phyloP scores from a whole-genome alignment of 2,113 vertebrate genomes.

The Labeo rohita region DNA sequence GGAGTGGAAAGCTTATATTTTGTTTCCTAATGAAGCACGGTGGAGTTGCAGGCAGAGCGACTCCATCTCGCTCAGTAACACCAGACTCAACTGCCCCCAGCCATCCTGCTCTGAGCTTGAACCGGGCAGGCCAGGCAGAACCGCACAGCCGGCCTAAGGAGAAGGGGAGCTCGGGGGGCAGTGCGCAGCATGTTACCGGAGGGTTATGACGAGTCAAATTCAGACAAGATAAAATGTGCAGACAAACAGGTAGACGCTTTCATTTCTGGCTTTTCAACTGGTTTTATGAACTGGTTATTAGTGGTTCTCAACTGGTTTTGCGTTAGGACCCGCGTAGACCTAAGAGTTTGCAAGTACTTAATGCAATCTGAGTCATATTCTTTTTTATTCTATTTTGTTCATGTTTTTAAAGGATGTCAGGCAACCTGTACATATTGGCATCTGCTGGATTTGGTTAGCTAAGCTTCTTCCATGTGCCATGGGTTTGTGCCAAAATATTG shows the following conservation, averaged over 20 bases:
- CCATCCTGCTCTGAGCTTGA: conserved; percentile 60
- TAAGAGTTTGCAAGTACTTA: not conserved
- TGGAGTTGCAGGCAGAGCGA: conserved; percentile 76
- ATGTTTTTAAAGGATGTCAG: not conserved
- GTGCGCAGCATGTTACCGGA: conserved; percentile 30
- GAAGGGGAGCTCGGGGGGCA: conserved; percentile 13
- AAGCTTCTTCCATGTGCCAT: not conserved
- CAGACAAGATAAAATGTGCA: conserved; percentile 22
- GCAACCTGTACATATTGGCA: not conserved
- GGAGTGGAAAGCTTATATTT: conserved; percentile 99
- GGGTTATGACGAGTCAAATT: conserved; percentile 59
- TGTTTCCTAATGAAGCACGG: conserved; percentile 99
- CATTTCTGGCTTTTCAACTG: not conserved
- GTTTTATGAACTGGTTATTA: conserved; percentile 48
- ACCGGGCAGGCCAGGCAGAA: conserved; percentile 32
- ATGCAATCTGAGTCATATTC: not conserved
- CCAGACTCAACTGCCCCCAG: conserved; percentile 63
- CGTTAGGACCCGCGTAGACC: not conserved
- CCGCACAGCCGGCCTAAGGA: conserved; percentile 31
- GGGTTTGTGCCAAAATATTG: not conserved
- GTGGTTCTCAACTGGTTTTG: not conserved
- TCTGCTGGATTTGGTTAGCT: not conserved
- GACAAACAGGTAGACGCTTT: conserved; percentile 20
- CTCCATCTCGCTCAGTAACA: conserved; percentile 57
- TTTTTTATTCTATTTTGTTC: not conserved